Evolutionary conservation across 1,140 invertebrate species (phyloP).

Genomic region (Platorchestia sp.): DNA sequence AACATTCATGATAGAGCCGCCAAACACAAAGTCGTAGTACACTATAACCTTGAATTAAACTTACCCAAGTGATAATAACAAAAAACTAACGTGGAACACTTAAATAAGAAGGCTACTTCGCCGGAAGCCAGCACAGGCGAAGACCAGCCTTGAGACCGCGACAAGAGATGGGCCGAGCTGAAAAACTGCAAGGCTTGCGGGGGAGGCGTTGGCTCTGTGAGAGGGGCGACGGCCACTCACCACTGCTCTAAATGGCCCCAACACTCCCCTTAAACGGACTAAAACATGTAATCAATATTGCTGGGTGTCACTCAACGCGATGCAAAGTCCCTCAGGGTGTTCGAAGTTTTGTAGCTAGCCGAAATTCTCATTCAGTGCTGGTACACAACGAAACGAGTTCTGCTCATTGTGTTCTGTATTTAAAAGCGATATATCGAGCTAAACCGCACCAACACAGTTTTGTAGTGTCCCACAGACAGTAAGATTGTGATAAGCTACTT

Average conservation of each 20-base stretch:
- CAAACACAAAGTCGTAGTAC: too few species aligned
- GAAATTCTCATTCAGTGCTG: background rate
- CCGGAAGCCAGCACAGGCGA: background rate
- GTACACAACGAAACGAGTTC: too few species aligned
- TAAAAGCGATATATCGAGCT: too few species aligned
- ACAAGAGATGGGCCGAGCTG: background rate
- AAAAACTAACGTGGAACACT: background rate
- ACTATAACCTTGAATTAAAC: background rate
- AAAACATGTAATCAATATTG: conserved; percentile 43
- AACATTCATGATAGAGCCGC: too few species aligned
- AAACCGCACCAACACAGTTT: too few species aligned
- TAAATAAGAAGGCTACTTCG: background rate
- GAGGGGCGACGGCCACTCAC: background rate
- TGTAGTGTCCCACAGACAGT: too few species aligned
- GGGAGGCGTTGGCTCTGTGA: background rate
- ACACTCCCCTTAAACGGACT: background rate
- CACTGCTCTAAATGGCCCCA: background rate
- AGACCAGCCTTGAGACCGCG: background rate
- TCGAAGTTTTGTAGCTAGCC: background rate
- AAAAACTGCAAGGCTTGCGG: conserved; percentile 1
- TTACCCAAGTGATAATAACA: background rate
- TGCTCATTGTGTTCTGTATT: too few species aligned
- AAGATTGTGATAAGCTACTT: too few species aligned
- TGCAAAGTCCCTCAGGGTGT: background rate
- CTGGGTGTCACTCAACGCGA: conserved; percentile 2